Evolutionary conservation across 2,113 vertebrate genomes (phyloP), one percentile per base, ranked within the genome.

Genomic region (Gambusia affinis): DNA sequence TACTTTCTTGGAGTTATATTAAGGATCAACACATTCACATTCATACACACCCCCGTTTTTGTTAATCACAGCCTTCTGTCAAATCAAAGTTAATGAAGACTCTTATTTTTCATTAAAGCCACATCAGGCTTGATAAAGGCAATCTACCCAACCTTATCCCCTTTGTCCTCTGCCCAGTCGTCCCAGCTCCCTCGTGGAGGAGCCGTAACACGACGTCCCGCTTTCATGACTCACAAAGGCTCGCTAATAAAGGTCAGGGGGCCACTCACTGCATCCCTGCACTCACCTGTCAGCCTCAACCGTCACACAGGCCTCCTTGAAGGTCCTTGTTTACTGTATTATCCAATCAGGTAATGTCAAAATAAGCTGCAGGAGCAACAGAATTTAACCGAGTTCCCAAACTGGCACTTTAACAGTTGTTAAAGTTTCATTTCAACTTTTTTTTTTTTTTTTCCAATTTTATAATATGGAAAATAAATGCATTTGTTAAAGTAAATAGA

Each of bases 201-300:
- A 64, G 31, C 60, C 69, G 2, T 80, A 90, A 91, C 80, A 31
- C 77, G 64, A 64, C 60, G n/a, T 42, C 39, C 76, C 60, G 47
- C 77, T 73, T 57, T 73, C 68, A 68, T 70, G 51, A 72, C 82
- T 85, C 30, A 6, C 78, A 62, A 84, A 85, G 75, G 74, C 75
- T n/a, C 8, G 30, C 81, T 92, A 92, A 92, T 92, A 88, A 92
- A 93, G 91, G 91, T 92, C 88, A 88, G 69, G 2, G 57, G 80
- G 86, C 70, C 83, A 67, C 74, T 75, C 30, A 67, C 64, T 60
- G 39, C 79, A 65, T 87, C 73, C 79, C 68, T 44, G 67, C 51
- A 60, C 72, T 64, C 71, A 70, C 70, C 87, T 39, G 81, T 75
- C 73, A 84, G 81, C 75, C 63, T 74, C 73, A 60, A 24, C 60